Evolutionary conservation across 2,888 invertebrate genomes (phyloP).

Genomic region (Fabriciana adippe): DNA sequence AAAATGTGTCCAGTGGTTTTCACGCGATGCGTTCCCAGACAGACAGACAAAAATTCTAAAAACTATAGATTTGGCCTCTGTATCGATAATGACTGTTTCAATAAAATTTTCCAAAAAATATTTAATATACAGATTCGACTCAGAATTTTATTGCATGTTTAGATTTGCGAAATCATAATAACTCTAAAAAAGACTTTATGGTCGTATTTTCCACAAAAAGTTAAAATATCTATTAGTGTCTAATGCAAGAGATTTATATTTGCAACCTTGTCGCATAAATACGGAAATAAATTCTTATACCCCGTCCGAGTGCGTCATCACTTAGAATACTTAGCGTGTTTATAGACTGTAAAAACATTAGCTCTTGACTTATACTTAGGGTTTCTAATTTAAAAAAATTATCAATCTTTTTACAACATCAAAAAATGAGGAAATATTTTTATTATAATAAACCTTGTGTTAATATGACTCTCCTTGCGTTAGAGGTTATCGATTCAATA

Average conservation of each 20-base stretch:
- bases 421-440: background rate
- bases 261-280: constrained; percentile 29
- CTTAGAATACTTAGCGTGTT: constrained; percentile 36
- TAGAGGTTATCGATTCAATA: no score
- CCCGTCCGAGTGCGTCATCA: constrained; percentile 34
- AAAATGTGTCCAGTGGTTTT: no score
- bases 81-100: no score
- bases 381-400: constrained; percentile 2
- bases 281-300: constrained; percentile 31
- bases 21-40: no score
- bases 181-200: background rate
- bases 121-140: no score
- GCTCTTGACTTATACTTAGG: constrained; percentile 16
- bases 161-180: background rate
- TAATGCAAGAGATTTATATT: constrained; percentile 13
- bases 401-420: background rate
- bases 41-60: no score
- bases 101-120: no score
- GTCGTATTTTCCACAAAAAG: constrained; percentile 4
- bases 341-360: constrained; percentile 36
- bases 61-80: no score
- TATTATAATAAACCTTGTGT: no score
- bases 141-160: background rate
- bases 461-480: no score
- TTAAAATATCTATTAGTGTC: constrained; percentile 17